phyloP scores from a whole-genome alignment of 1,140 invertebrate species.

The Cephus cinctus region DNA sequence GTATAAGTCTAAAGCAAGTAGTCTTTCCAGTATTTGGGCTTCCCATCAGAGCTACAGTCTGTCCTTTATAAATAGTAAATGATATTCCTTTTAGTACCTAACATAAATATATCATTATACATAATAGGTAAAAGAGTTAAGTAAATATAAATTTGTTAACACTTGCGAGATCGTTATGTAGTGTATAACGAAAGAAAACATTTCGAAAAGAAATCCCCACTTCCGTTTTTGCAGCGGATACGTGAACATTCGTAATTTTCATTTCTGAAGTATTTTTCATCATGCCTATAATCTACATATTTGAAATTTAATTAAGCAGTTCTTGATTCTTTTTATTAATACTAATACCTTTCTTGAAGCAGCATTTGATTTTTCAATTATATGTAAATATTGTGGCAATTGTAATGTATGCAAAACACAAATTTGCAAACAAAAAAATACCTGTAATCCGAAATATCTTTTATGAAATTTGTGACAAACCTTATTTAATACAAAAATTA shows the following conservation, averaged over 20 bases:
- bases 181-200: neutral
- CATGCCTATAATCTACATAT: slow-evolving; percentile 4
- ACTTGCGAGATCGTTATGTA: neutral
- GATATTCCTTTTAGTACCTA: slow-evolving; percentile 7
- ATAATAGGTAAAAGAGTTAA: neutral
- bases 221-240: neutral
- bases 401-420: neutral
- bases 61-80: neutral
- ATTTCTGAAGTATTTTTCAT: neutral
- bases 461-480: too few relatives aligned
- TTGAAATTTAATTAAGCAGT: too few relatives aligned
- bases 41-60: slow-evolving; percentile 4
- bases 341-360: slow-evolving; percentile 1
- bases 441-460: neutral
- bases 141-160: neutral
- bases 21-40: slow-evolving; percentile 5
- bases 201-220: neutral
- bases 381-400: neutral
- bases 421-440: slow-evolving; percentile 4
- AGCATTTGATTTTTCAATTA: neutral
- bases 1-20: slow-evolving; percentile 3
- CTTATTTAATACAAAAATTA: slow-evolving; percentile 1
- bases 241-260: neutral
- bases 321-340: too few relatives aligned
- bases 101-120: neutral